A percentile compares a stretch with the other conserved stretches of the same genome.
phyloP scores from a whole-genome alignment of 2,797 vertebrate genomes.

The Halcyon leucocephala region DNA sequence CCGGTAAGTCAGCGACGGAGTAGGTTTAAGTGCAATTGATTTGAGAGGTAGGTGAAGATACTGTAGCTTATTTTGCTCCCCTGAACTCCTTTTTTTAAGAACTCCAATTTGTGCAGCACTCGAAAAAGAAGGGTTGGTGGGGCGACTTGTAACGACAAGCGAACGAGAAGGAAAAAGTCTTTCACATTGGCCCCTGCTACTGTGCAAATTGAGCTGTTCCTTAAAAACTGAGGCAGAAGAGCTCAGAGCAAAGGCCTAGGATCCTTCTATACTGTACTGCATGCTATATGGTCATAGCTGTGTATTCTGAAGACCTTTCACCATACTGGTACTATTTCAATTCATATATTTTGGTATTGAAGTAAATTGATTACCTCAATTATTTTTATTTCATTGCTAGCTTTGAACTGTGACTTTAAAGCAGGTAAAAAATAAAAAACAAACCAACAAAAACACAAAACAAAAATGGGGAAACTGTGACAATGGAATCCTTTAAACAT shows the following conservation, averaged over 20 bases:
- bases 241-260: slow-evolving; percentile 41
- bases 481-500: slow-evolving; percentile 61
- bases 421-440: background rate
- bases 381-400: background rate
- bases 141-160: background rate
- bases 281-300: slow-evolving; percentile 65
- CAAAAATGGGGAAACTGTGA: slow-evolving; percentile 72
- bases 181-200: background rate
- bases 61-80: slow-evolving; percentile 74
- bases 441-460: slow-evolving; percentile 35
- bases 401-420: slow-evolving; percentile 86
- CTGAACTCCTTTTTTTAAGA: slow-evolving; percentile 85
- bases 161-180: background rate
- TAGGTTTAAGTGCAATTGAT: slow-evolving; percentile 87
- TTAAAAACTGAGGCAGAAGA: slow-evolving; percentile 70
- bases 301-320: slow-evolving; percentile 87
- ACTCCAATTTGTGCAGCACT: slow-evolving; percentile 70
- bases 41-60: slow-evolving; percentile 71
- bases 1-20: background rate
- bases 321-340: slow-evolving; percentile 86
- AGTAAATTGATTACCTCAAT: slow-evolving; percentile 86
- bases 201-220: slow-evolving; percentile 65
- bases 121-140: background rate
- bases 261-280: slow-evolving; percentile 60
- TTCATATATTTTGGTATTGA: slow-evolving; percentile 66